Evolutionary conservation across 2,797 vertebrate genomes (phyloP), one percentile per base, ranked within the genome.

Genomic region (Catharus ustulatus): DNA sequence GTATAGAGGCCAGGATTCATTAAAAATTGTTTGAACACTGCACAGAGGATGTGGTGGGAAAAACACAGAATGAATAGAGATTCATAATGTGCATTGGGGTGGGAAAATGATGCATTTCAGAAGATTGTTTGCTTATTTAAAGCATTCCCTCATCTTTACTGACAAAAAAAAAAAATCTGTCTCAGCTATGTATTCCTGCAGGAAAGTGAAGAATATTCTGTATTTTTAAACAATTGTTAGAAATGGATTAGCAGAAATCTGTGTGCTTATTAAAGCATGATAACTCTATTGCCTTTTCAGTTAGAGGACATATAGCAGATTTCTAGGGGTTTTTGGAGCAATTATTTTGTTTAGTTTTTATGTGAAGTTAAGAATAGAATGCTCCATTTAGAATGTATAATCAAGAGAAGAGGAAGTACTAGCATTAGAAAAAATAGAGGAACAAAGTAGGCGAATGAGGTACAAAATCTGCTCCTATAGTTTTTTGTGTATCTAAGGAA

Each of bases 1-100:
- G 27, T n/a, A 32, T 38, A 84, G 51, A 82, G 45, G 32, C 22
- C 63, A 62, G 43, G 55, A 62, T 93, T 96, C 84, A 87, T 92
- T 96, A 90, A 78, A 83, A 94, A 13, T 13, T 73, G 51, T 69
- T 94, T 67, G 58, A 95, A 83, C 34, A 59, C 18, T n/a, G 8
- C 45, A 40, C 49, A 81, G 54, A 93, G 12, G 36, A 54, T 86
- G 38, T 49, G 22, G 26, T 34, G 7, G 15, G 22, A 27, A 67
- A 85, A 49, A 34, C 12, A 73, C 3, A 34, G 24, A 58, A 32
- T 52, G n/a, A 75, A 89, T 89, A 75, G 61, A 68, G 49, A 95
- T 96, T 81, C 5, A 3, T 11, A 22, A 55, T 63, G 15, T 75
- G 51, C 46, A 20, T 61, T 77, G 46, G 42, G 40, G 20, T 48